phyloP scores from a whole-genome alignment of 2,888 invertebrate genomes.

The Lamproptera curius region DNA sequence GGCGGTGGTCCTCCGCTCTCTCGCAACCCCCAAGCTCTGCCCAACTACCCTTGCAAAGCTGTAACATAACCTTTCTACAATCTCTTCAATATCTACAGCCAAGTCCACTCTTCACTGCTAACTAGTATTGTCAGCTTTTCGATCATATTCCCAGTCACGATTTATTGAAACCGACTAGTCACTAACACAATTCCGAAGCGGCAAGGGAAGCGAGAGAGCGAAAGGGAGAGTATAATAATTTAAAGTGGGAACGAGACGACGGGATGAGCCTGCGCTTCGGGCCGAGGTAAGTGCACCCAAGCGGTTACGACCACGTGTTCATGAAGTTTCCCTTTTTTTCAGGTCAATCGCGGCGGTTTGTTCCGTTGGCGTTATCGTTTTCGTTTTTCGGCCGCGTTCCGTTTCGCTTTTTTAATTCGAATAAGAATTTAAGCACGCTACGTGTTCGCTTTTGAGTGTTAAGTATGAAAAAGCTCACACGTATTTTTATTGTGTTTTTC shows the following conservation, averaged over 20 bases:
- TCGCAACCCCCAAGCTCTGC: constrained; percentile 52
- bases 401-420: constrained; percentile 14
- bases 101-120: too few species aligned
- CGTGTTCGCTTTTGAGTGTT: too few species aligned
- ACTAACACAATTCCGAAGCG: constrained; percentile 23
- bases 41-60: too few species aligned
- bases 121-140: constrained; percentile 10
- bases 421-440: background rate
- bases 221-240: constrained; percentile 45
- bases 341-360: constrained; percentile 33
- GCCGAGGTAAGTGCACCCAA: constrained; percentile 69
- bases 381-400: constrained; percentile 26
- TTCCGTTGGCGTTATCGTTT: constrained; percentile 25
- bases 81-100: too few species aligned
- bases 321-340: constrained; percentile 51
- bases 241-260: constrained; percentile 75
- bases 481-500: too few species aligned
- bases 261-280: constrained; percentile 63
- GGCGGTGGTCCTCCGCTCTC: constrained; percentile 74
- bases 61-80: too few species aligned
- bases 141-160: constrained; percentile 5
- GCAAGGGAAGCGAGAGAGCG: constrained; percentile 69
- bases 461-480: too few species aligned
- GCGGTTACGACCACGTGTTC: constrained; percentile 59
- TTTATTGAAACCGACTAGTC: constrained; percentile 14